Percentiles rank a stretch among this genome's conserved stretches.
Conservation (phyloP, 2,113 vertebrate genomes). For the Cyprinodon tularosa region DNA sequence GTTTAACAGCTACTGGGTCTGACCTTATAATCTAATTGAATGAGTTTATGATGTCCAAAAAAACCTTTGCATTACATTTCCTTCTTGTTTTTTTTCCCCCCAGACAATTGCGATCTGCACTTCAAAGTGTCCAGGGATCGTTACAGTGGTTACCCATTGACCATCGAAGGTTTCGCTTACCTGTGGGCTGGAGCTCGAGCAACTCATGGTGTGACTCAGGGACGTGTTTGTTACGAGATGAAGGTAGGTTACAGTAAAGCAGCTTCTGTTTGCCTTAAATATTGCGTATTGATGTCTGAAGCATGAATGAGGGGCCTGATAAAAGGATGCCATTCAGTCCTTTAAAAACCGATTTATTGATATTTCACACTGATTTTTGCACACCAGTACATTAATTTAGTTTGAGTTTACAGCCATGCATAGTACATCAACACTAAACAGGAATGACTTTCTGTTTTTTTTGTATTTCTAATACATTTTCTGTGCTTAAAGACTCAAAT, state of each 20-base stretch:
- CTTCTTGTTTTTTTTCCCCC: not conserved
- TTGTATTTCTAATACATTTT: no score
- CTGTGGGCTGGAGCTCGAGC: slow-evolving; percentile 91
- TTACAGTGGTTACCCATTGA: slow-evolving; percentile 89
- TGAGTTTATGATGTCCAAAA: not conserved
- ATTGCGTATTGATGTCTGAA: not conserved
- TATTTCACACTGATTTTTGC: no score
- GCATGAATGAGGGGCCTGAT: no score
- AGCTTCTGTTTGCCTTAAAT: not conserved
- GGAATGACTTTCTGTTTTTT: no score
- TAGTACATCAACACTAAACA: no score
- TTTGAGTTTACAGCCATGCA: no score
- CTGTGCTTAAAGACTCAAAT: not conserved
- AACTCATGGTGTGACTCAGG: slow-evolving; percentile 84
- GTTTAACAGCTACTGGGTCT: not conserved
- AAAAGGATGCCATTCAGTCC: no score
- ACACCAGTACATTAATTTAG: no score
- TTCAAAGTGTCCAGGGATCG: slow-evolving; percentile 91
- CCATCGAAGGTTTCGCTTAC: slow-evolving; percentile 91
- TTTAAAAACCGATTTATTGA: no score
- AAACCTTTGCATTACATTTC: not conserved
- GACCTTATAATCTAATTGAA: not conserved
- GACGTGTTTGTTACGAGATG: slow-evolving; percentile 89
- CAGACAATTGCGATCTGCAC: slow-evolving; percentile 92
- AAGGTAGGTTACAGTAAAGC: slow-evolving; percentile 76